These are phyloP conservation scores for Germaria angustata DNA, from an alignment of 2,888 invertebrate species.

Conservation along the genomic window DNA sequence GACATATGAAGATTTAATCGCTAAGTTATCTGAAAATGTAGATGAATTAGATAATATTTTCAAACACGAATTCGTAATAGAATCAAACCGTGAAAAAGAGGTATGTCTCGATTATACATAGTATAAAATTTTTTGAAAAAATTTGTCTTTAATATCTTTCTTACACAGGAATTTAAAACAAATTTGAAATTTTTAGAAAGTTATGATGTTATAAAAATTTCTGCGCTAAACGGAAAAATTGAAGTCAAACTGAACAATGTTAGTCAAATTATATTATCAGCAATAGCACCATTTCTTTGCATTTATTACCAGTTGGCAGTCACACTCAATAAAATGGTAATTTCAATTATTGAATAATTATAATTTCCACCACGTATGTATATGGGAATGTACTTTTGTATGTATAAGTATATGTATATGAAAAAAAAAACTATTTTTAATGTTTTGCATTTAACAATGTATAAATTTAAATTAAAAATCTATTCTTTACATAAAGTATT, in stretches of 20 bases:
- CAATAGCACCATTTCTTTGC: constrained; percentile 84
- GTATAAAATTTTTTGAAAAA: too few relatives aligned
- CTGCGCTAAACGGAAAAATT: constrained; percentile 75
- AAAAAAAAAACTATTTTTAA: too few relatives aligned
- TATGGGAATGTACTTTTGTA: too few relatives aligned
- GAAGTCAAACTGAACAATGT: constrained; percentile 74
- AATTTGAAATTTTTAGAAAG: constrained; percentile 75
- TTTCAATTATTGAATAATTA: constrained; percentile 35
- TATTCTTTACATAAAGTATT: too few relatives aligned
- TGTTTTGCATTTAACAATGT: background rate
- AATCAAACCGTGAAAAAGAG: constrained; percentile 81
- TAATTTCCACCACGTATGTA: background rate
- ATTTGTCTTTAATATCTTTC: background rate
- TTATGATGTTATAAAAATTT: constrained; percentile 73
- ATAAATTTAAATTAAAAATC: too few relatives aligned
- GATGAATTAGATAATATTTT: constrained; percentile 81
- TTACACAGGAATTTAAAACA: constrained; percentile 80
- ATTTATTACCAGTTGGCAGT: constrained; percentile 82
- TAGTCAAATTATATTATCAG: constrained; percentile 82
- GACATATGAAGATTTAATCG: constrained; percentile 55
- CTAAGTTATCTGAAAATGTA: constrained; percentile 69
- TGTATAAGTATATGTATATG: too few relatives aligned
- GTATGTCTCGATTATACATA: constrained; percentile 68
- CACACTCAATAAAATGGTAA: constrained; percentile 81
- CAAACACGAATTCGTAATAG: constrained; percentile 84